These are phyloP conservation scores for Phymatocera aterrima DNA, from an alignment of 2,888 invertebrate species.

Conservation along the genomic window DNA sequence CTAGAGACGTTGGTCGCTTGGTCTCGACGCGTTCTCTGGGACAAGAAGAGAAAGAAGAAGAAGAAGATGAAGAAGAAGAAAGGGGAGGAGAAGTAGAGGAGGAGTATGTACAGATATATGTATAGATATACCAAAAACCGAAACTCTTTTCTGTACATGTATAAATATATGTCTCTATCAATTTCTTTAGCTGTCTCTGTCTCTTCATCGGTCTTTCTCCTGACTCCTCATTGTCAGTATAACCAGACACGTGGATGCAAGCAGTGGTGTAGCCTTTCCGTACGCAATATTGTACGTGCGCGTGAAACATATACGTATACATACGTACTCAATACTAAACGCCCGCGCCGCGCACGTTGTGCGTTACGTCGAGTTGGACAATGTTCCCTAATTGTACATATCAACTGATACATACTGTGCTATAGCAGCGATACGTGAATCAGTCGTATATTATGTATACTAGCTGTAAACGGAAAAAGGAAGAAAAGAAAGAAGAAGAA, in stretches of 20 bases:
- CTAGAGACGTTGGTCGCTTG: constrained; percentile 46
- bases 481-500: neutral
- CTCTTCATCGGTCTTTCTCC: too few relatives aligned
- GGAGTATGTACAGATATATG: constrained; percentile 42
- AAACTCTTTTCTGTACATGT: constrained; percentile 46
- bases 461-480: neutral
- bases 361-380: neutral
- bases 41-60: constrained; percentile 49
- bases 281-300: too few relatives aligned
- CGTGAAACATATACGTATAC: too few relatives aligned
- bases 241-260: neutral
- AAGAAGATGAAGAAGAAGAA: constrained; percentile 49
- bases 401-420: neutral
- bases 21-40: constrained; percentile 46
- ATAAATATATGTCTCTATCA: too few relatives aligned
- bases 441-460: neutral
- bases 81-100: constrained; percentile 44
- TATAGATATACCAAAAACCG: constrained; percentile 54
- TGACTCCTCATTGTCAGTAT: neutral
- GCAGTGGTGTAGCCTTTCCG: too few relatives aligned
- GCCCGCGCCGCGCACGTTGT: neutral
- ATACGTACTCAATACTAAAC: too few relatives aligned
- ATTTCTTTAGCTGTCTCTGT: too few relatives aligned
- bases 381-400: constrained; percentile 25
- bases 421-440: neutral